These are phyloP conservation scores for Cotesia congregata DNA, from an alignment of 2,888 invertebrate genomes.

Conservation along the genomic window DNA sequence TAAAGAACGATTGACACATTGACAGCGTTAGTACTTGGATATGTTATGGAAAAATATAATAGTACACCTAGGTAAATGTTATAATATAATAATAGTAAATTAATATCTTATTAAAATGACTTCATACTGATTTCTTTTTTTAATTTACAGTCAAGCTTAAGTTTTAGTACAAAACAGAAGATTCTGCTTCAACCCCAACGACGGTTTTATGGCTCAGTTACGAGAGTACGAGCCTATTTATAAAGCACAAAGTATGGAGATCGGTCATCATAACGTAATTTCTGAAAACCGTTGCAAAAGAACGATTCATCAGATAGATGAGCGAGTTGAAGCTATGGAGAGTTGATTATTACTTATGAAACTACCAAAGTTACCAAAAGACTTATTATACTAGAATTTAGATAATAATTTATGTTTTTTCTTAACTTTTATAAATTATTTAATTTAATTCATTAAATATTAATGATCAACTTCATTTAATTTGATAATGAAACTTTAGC, in stretches of 20 bases:
- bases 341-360: constrained; percentile 60
- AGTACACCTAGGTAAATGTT: constrained; percentile 73
- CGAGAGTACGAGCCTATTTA: constrained; percentile 79
- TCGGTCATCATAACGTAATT: constrained; percentile 62
- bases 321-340: constrained; percentile 61
- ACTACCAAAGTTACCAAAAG: constrained; percentile 61
- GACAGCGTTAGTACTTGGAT: constrained; percentile 78
- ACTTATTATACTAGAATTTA: constrained; percentile 46
- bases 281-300: constrained; percentile 59
- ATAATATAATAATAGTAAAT: background rate
- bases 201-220: constrained; percentile 77
- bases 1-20: too few relatives aligned
- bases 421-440: background rate
- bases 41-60: constrained; percentile 78
- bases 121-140: constrained; percentile 9
- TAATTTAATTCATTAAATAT: background rate
- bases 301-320: constrained; percentile 62
- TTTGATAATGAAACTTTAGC: too few relatives aligned
- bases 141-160: constrained; percentile 74
- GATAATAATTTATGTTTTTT: background rate
- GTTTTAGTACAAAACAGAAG: constrained; percentile 75
- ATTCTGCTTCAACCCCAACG: constrained; percentile 79
- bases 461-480: background rate
- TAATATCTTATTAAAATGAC: background rate
- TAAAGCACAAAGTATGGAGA: constrained; percentile 73